phyloP scores from a whole-genome alignment of 1,140 invertebrate genomes.

The Aphis gossypii region DNA sequence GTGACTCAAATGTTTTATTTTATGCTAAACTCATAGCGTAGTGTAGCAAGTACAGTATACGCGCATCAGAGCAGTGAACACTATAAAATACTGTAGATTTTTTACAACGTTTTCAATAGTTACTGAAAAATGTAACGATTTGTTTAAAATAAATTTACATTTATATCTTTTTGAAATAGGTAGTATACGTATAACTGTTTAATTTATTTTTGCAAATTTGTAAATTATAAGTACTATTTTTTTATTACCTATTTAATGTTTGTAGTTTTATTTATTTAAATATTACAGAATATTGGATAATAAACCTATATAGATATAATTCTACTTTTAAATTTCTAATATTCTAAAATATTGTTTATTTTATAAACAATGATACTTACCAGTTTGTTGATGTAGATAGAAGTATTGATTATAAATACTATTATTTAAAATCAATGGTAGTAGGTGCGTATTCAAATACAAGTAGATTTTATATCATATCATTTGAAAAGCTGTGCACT shows the following conservation, averaged over 20 bases:
- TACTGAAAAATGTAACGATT: background rate
- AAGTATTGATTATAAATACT: no score
- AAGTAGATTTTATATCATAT: no score
- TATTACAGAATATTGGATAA: background rate
- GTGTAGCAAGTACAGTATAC: background rate
- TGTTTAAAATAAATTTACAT: background rate
- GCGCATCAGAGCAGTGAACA: background rate
- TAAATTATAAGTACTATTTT: background rate
- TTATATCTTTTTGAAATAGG: background rate
- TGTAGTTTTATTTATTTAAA: background rate
- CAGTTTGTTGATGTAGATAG: background rate
- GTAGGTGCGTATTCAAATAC: no score
- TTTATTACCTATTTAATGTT: slow-evolving; percentile 5
- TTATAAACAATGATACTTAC: background rate
- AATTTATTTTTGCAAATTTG: background rate
- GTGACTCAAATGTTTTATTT: slow-evolving; percentile 51
- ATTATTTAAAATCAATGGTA: no score
- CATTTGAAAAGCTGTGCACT: no score
- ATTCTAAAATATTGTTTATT: background rate
- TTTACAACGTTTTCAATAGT: background rate
- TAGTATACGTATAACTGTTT: no score
- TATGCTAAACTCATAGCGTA: background rate
- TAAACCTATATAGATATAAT: background rate
- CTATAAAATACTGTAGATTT: background rate
- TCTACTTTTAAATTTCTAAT: background rate